Evolutionary conservation across 2,888 invertebrate species (phyloP).

Genomic region (Heliconius sara): DNA sequence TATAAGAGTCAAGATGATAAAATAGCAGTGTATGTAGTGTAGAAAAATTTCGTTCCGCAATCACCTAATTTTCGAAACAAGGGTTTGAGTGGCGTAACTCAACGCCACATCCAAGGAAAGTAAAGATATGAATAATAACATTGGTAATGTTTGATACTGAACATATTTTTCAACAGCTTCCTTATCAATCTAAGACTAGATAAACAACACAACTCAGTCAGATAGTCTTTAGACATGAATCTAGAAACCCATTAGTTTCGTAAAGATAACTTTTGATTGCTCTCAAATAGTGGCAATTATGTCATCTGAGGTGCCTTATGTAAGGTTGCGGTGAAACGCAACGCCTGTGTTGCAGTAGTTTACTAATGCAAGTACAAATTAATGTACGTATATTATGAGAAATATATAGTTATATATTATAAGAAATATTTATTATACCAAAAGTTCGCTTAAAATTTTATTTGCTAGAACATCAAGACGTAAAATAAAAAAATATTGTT

Average conservation of each 20-base stretch:
- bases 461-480: too few relatives aligned
- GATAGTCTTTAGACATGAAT: neutral
- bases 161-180: neutral
- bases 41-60: too few relatives aligned
- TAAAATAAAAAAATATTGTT: too few relatives aligned
- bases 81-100: neutral
- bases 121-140: too few relatives aligned
- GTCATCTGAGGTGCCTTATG: constrained; percentile 16
- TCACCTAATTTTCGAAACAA: too few relatives aligned
- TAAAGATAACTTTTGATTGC: constrained; percentile 20
- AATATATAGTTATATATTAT: neutral
- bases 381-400: neutral
- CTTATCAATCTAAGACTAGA: neutral
- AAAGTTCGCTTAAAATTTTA: too few relatives aligned
- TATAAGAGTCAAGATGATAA: too few relatives aligned
- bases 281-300: constrained; percentile 25
- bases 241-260: constrained; percentile 11
- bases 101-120: too few relatives aligned
- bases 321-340: constrained; percentile 23
- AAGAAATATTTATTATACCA: too few relatives aligned
- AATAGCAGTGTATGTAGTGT: too few relatives aligned
- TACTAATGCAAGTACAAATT: neutral
- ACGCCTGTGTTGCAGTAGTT: neutral
- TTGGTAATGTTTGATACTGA: too few relatives aligned
- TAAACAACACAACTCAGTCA: neutral